Evolutionary conservation across 1,140 invertebrate genomes (phyloP), one percentile per base, ranked within the genome.

Genomic region (Apis florea): DNA sequence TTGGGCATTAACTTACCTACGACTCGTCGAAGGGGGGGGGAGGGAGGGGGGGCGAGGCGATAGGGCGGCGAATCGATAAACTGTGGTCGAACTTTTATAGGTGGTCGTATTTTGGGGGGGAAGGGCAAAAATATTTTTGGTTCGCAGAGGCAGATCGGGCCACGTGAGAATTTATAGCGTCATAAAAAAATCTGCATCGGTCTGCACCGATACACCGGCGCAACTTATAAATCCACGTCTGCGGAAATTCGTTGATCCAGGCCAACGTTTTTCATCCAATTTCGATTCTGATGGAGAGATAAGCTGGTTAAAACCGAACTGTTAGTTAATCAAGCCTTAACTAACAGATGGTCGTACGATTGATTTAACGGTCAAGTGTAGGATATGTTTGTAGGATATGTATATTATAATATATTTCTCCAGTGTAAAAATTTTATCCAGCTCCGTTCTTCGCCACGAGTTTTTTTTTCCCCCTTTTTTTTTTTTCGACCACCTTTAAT

Each of bases 81-180:
- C 61, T 17, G 68, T 49, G 58, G 21, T 58, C 49, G 40, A 75
- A 85, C 49, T 85, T 40, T 86, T 86, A 86, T 79, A 63, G 85
- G 31, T 54, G 54, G 81, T 63, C 84, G 85, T 82, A 73, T 85
- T 85, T 84, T 84, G 56, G 19, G 24, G 64, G 67, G 56, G 56
- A 15, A 26, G 69, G 67, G 56, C 56, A 64, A 85, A 85, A 85
- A 85, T 85, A 85, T 85, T 85, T 85, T 82, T 82, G 61, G 58
- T 59, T 19, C 51, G 83, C 24, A 73, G n/a, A 64, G 15, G 40
- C 56, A 15, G 69, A 61, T 70, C 76, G 53, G 12, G 49, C 13
- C 3, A 11, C 9, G 53, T 17, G 17, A 17, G 8, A 86, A 86
- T 86, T 86, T 82, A 79, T 79, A 31, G 21, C 12, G 19, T 17